Evolutionary conservation across 2,797 vertebrate species (phyloP), one percentile per base, ranked within the genome.

Genomic region (Rhyacichthys aspro): DNA sequence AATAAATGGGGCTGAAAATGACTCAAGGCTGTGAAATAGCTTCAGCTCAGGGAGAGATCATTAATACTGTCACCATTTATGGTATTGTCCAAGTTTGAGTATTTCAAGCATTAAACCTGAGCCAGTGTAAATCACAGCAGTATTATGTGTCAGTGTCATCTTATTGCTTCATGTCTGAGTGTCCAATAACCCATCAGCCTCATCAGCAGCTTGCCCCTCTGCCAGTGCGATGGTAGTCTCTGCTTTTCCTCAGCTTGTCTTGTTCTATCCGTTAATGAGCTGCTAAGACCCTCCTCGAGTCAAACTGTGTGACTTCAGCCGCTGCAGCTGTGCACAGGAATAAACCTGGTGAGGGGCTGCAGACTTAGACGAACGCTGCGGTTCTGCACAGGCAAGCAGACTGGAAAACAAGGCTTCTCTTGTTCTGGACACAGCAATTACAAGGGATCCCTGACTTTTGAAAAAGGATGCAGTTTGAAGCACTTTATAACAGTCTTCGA

Each of bases 281-380:
- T 86, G 72, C 74, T 84, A 87, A 91, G 71, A 70, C 15, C 65
- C 58, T 80, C 76, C 68, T 69, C 44, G 39, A 79, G 78, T 74
- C 68, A 71, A 77, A 81, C 67, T 77, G 77, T 72, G 84, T 86
- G 66, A 90, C 84, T 85, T 84, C 74, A 88, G 82, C 76, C 63
- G 45, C 70, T 60, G 77, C 85, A 91, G 90, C 88, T 91, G 89
- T 78, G 76, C 73, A 82, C 63, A 43, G 83, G 82, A 88, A 85
- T 76, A 70, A 84, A 63, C 59, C 62, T 74, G 79, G 83, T 76
- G 74, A 87, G 55, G 54, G 53, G 41, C 70, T 78, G 56, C 66
- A 67, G 59, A 47, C 43, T 67, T 12, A 61, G 38, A 50, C 47
- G 49, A 59, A 67, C 38, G 52, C 50, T 49, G 34, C 33, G 44